Conservation (phyloP, 2,888 invertebrate genomes). For the Salpingus planirostris region DNA sequence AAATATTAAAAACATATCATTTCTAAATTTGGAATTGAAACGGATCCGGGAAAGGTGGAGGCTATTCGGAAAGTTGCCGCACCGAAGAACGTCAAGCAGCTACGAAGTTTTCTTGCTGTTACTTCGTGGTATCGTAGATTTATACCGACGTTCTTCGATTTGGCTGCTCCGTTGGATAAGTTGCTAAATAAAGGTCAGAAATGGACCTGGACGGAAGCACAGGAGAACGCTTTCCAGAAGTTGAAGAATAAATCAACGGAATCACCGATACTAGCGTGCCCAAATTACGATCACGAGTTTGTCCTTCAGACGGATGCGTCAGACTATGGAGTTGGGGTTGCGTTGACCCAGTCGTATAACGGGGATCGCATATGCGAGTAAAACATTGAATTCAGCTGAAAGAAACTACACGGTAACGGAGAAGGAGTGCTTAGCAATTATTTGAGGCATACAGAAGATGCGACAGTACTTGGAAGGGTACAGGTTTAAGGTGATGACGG, state of each 20-base stretch:
- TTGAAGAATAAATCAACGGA: background rate
- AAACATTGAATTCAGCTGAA: conserved; percentile 8
- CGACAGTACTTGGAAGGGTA: conserved; percentile 11
- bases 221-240: background rate
- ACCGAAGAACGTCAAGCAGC: background rate
- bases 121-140: conserved; percentile 1
- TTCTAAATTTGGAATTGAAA: background rate
- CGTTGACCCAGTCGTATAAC: conserved; percentile 3
- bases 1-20: background rate
- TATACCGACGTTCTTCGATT: background rate
- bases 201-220: conserved; percentile 1
- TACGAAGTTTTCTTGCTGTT: background rate
- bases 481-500: conserved; percentile 19
- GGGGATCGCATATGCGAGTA: conserved; percentile 5
- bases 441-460: conserved; percentile 21
- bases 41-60: background rate
- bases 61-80: background rate
- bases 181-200: background rate
- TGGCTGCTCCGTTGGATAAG: background rate
- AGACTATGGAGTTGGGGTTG: conserved; percentile 4
- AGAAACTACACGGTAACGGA: conserved; percentile 18
- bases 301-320: conserved; percentile 4
- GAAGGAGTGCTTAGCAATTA: conserved; percentile 21
- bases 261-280: conserved; percentile 3
- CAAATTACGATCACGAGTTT: conserved; percentile 2